These are phyloP conservation scores for Rhopalosiphum padi DNA, from an alignment of 1,140 invertebrate genomes.

Conservation along the genomic window DNA sequence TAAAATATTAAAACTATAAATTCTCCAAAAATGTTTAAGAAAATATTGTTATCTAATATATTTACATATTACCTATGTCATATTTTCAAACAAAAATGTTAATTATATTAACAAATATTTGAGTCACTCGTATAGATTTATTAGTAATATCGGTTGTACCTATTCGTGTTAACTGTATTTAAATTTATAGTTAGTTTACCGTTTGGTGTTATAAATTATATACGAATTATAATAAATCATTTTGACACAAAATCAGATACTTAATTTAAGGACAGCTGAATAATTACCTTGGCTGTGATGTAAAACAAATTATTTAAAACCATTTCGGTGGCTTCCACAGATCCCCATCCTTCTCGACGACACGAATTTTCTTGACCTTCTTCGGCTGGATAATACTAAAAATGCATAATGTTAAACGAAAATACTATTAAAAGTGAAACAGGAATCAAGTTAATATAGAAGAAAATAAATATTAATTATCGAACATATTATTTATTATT, in stretches of 20 bases:
- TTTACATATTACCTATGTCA: too few species aligned
- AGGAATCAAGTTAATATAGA: neutral
- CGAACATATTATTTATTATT: neutral
- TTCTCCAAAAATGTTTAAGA: neutral
- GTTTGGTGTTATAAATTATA: neutral
- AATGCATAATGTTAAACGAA: constrained; percentile 39
- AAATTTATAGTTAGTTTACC: neutral
- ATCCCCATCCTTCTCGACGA: constrained; percentile 92
- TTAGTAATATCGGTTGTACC: neutral
- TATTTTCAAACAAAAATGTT: too few species aligned
- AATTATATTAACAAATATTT: too few species aligned
- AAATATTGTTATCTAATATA: neutral
- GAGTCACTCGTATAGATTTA: neutral
- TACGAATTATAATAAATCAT: neutral
- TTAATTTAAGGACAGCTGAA: neutral
- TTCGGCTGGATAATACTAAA: constrained; percentile 77
- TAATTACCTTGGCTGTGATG: constrained; percentile 89
- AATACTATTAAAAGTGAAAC: neutral
- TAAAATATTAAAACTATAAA: neutral
- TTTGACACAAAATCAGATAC: neutral
- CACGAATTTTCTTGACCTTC: constrained; percentile 68
- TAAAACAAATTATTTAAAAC: constrained; percentile 98
- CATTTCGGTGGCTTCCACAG: constrained; percentile 99
- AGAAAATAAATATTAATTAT: neutral
- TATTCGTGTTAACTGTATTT: neutral